Evolutionary conservation across 2,888 invertebrate genomes (phyloP), one percentile per base, ranked within the genome.

Genomic region (Chloroclystis v-ata): DNA sequence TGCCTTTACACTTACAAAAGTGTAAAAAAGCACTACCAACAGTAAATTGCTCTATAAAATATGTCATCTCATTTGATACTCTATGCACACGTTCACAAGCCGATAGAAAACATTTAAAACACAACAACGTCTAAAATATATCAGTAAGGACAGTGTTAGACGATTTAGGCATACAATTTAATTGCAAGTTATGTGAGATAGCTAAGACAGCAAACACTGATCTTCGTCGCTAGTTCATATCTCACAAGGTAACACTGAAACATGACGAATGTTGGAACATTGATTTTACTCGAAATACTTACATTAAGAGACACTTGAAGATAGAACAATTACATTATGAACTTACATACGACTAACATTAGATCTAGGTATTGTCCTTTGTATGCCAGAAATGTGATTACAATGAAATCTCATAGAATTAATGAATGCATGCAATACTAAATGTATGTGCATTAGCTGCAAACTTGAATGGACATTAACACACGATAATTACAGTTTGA

Each of bases 361-460:
- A 89, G 82, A 86, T 79, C 89, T 89, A 89, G 86, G 88, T 89
- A 89, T 89, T 89, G 89, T 89, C 89, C 87, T 89, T 88, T 83
- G 82, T 82, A 85, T 87, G 83, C 82, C 83, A 79, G 82, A 85
- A 75, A 78, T 68, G 73, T 79, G 78, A 80, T 78, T 48, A 61
- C 59, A 74, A 83, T 80, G 82, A 81, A 79, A 75, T 78, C 76
- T 65, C 63, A 67, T 65, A 56, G 58, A 60, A 69, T 64, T 62
- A 74, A 75, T 65, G 57, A 69, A 61, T 60, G 56, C 62, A 32
- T 39, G 40, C 40, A 35, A 40, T 44, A 62, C 61, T 44, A 35
- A 60, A 65, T 69, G 65, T 64, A 75, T 67, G 64, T 71, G 72
- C 66, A 71, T 74, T 76, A 72, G 78, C 71, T 72, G 78, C 72